phyloP scores from a whole-genome alignment of 2,888 invertebrate genomes.

The Achlya flavicornis region DNA sequence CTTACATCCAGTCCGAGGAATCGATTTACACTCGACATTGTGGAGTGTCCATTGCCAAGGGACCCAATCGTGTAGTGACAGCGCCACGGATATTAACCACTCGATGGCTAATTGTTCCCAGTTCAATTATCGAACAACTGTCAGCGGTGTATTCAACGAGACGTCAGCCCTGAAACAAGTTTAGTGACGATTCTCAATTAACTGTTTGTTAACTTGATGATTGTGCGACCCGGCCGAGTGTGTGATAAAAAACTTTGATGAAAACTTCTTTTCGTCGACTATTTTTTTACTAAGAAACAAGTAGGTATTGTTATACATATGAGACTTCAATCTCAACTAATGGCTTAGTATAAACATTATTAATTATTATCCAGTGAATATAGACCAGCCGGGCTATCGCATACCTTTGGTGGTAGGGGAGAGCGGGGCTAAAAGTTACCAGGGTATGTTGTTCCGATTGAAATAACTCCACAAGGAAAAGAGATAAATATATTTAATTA shows the following conservation, averaged over 20 bases:
- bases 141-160: slow-evolving; percentile 62
- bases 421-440: too few species aligned
- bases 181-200: slow-evolving; percentile 50
- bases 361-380: too few species aligned
- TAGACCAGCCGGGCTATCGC: too few species aligned
- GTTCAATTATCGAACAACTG: slow-evolving; percentile 81
- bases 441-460: too few species aligned
- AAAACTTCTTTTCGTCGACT: background rate
- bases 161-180: slow-evolving; percentile 57
- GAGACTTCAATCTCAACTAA: too few species aligned
- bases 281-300: too few species aligned
- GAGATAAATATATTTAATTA: too few species aligned
- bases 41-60: slow-evolving; percentile 65
- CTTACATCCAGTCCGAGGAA: slow-evolving; percentile 51
- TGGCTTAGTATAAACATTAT: too few species aligned
- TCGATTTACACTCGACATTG: slow-evolving; percentile 72
- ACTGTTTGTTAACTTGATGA: slow-evolving; percentile 41
- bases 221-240: slow-evolving; percentile 22
- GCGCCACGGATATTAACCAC: slow-evolving; percentile 78
- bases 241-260: background rate
- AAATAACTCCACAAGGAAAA: too few species aligned
- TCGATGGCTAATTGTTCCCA: slow-evolving; percentile 79
- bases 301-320: too few species aligned
- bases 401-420: too few species aligned
- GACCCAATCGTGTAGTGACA: slow-evolving; percentile 71